phyloP scores from a whole-genome alignment of 2,113 vertebrate species.

The Aleadryas rufinucha region DNA sequence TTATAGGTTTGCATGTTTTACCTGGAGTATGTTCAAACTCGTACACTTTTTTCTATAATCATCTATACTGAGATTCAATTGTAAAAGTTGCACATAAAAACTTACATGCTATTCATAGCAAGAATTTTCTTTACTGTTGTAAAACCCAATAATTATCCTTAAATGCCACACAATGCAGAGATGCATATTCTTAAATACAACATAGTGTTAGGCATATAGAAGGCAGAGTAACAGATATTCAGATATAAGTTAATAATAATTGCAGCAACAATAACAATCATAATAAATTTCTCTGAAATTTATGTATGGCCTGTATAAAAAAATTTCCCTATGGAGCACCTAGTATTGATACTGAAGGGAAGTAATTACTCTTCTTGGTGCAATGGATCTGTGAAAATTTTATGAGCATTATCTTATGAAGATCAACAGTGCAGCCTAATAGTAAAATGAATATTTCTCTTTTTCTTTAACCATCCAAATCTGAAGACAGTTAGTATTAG shows the following conservation, averaged over 20 bases:
- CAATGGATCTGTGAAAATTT: neutral
- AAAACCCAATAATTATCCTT: neutral
- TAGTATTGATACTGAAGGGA: neutral
- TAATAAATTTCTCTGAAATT: neutral
- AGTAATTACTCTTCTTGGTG: neutral
- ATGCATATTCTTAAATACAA: neutral
- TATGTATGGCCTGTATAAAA: neutral
- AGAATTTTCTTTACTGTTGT: neutral
- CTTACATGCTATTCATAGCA: neutral
- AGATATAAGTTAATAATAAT: neutral
- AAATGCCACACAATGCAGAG: neutral
- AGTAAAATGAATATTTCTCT: neutral
- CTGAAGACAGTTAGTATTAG: neutral
- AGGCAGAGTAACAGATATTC: neutral
- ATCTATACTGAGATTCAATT: neutral
- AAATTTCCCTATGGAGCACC: neutral
- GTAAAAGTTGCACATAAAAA: neutral
- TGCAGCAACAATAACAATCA: neutral
- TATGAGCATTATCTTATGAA: neutral
- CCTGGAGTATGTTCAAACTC: neutral
- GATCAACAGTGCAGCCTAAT: neutral
- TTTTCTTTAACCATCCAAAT: neutral
- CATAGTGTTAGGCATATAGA: neutral
- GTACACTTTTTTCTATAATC: neutral
- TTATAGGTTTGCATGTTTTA: neutral